Evolutionary conservation across 2,113 vertebrate genomes (phyloP), one percentile per base, ranked within the genome.

Genomic region (Coryphaenoides rupestris): DNA sequence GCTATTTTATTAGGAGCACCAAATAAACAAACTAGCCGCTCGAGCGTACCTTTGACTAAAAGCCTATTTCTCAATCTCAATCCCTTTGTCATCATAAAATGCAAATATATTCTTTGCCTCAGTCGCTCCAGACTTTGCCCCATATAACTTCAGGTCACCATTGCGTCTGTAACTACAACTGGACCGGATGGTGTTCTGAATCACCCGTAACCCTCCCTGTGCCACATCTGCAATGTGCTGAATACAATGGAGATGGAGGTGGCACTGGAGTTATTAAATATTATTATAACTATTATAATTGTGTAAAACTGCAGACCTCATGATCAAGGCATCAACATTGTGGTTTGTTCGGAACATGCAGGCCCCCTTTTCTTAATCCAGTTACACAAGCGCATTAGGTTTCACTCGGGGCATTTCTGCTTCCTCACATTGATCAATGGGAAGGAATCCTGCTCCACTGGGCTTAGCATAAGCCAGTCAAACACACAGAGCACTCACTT

Each of bases 401-500:
- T 7, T 50, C 21, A 52, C 21, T 26, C 60, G 9, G 13, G 60
- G 46, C 21, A 22, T n/a, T 49, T 46, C 47, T 26, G 13, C 14
- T 24, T 13, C 21, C 47, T 9, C 60, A 22, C 17, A 22, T 21
- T 24, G 46, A 62, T n/a, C 47, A 53, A 13, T 61, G 21, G 59
- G 17, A 21, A 22, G 17, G 19, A 26, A 7, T 46, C 45, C 16
- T 12, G 2, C 40, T 59, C 60, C 53, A 19, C 19, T 55, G 53
- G n/a, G 54, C 47, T 50, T 49, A 52, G 24, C 23, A 45, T 12
- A 40, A 55, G 53, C 19, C 50, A 60, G 46, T 52, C 58, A 50
- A n/a, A n/a, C 5, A 3, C n/a, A 64, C 21, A 23, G 26, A 24
- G 21, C 15, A 85, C 95, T 94, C 94, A 98, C 96, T 92, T 98